These are phyloP conservation scores for Cirrhinus mrigala DNA, from an alignment of 2,797 vertebrate genomes.

Conservation along the genomic window DNA sequence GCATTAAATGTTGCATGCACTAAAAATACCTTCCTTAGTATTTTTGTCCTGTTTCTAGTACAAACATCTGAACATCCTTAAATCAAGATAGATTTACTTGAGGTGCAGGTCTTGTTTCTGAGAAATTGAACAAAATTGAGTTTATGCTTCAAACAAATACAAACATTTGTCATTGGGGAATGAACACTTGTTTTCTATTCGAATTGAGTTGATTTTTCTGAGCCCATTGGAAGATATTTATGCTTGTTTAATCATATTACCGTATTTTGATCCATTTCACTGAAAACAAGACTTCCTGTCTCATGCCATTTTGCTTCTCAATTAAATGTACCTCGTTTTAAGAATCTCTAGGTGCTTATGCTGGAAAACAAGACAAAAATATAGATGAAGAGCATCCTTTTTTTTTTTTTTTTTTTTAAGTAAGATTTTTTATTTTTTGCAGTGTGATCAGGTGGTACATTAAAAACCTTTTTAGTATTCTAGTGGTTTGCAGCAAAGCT, in stretches of 20 bases:
- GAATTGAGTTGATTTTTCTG: background rate
- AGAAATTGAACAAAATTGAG: background rate
- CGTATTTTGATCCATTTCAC: background rate
- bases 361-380: background rate
- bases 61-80: background rate
- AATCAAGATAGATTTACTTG: background rate
- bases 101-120: background rate
- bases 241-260: background rate
- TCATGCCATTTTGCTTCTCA: background rate
- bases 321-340: background rate
- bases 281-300: background rate
- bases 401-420: no score
- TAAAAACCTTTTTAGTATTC: background rate
- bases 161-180: background rate
- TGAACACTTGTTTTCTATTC: background rate
- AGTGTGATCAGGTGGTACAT: background rate
- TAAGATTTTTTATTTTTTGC: no score
- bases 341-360: background rate
- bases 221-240: background rate
- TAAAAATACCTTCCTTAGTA: background rate
- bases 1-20: no score
- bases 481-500: background rate
- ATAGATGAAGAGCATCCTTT: background rate
- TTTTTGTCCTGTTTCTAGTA: background rate
- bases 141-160: background rate